Base-by-base conservation (phyloP, 2,888 invertebrate species). In the Philereme vetulata region DNA sequence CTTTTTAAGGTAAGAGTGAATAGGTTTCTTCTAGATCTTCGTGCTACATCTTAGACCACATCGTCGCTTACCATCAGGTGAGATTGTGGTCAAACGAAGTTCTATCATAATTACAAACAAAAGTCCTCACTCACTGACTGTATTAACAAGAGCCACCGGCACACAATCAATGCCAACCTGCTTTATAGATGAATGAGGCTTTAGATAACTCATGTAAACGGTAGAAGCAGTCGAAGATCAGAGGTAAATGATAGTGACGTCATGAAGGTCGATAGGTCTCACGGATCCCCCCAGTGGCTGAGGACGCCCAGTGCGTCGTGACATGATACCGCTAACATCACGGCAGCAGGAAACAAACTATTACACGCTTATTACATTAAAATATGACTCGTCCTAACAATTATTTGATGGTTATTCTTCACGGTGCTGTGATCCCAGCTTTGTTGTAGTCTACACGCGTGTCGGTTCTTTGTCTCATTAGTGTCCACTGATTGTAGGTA, bases 291-390 rank as follows among this genome's bases (percentile, higher is more conserved):
- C 59, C 65, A 8, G 59, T 61, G 64, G 64, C 61, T 72, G 81
- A 85, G 85, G 87, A 82, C 82, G 83, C 67, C 77, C 72, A 70
- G 75, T 75, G 65, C 52, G 64, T 79, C 85, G 82, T 85, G 86
- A 84, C 84, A 78, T 72, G 85, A 79, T 63, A 76, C 72, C 76
- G 67, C 72, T 77, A 77, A 72, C 81, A 75, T 70, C 71, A 69
- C 72, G 69, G 73, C 76, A 81, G 74, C 81, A 88, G 87, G 86
- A 88, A 88, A 77, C 80, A 71, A 52, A 52, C 61, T 67, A 71
- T 70, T 70, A 65, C 62, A 67, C 67, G 67, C 60, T 62, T 64
- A 65, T 68, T 66, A 65, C 64, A 62, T 63, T 67, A 65, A 63
- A 65, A 59, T 65, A 65, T 65, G 67, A 61, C 52, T 62, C 57